Base-by-base conservation (phyloP, 2,888 invertebrate genomes). In the Drosophila multiciliata region DNA sequence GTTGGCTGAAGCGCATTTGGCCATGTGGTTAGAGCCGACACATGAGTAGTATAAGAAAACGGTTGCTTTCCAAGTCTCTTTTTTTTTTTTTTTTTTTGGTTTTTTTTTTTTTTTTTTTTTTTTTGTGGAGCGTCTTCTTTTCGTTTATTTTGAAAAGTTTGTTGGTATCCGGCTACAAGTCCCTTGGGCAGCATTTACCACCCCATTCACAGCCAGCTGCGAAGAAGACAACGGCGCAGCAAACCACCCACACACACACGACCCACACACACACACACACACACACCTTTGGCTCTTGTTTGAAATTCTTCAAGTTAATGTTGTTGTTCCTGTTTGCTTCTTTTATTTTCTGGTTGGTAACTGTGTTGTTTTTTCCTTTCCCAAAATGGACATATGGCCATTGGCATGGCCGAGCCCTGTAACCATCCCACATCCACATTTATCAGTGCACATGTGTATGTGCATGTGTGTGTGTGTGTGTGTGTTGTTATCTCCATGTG, bases 101-200 rank as follows among this genome's bases (percentile, higher is more conserved):
- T 54, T 42, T 29, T 6, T 6, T 58, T 54, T 71, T 54, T 48
- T 58, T 54, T 71, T 58, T 54, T 71, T 52, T 55, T 67, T 67
- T 69, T 66, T 61, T 60, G 57, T 70, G 68, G 55, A 71, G 75
- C 83, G 70, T 78, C 80, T 80, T 85, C 68, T 73, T 75, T 73
- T 73, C 71, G 68, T 77, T 84, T 83, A 80, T 85, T 91, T 77
- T 80, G 73, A 78, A 83, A 90, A 89, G 75, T 90, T 87, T 89
- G 84, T 87, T 89, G 90, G 92, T 92, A 92, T 92, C 91, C 91
- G 90, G 92, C 92, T 91, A 91, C 85, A 87, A 90, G 92, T 92
- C 92, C 92, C 92, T 82, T 91, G 92, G 92, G 92, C 91, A 89
- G 92, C 92, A 92, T 92, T 92, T 91, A 86, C 92, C 92, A 92